These are phyloP conservation scores for Scaptomyza flava DNA, from an alignment of 2,888 invertebrate species.

Conservation along the genomic window DNA sequence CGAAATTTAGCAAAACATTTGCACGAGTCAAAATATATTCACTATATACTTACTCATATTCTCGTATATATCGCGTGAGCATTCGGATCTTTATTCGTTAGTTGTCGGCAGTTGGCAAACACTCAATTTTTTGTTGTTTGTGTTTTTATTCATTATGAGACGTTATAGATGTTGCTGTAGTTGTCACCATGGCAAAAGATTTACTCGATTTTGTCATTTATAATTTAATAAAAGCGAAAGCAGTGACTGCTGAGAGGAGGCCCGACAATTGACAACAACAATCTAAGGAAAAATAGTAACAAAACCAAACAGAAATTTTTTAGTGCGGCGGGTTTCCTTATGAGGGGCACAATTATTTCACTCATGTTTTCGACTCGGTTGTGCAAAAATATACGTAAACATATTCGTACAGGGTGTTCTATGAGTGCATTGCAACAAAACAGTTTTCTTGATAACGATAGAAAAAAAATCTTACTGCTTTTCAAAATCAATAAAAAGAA, in stretches of 20 bases:
- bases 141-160: constrained; percentile 43
- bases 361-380: constrained; percentile 6
- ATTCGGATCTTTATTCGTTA: constrained; percentile 47
- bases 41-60: constrained; percentile 39
- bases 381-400: constrained; percentile 22
- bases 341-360: constrained; percentile 19
- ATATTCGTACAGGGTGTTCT: constrained; percentile 29
- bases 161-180: constrained; percentile 33
- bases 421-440: background rate
- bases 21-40: constrained; percentile 40
- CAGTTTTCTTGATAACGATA: too few relatives aligned
- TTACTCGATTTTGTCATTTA: constrained; percentile 48
- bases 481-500: too few relatives aligned
- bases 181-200: constrained; percentile 71
- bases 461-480: too few relatives aligned
- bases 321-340: constrained; percentile 60
- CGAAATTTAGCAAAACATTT: constrained; percentile 63
- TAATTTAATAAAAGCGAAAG: constrained; percentile 73
- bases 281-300: constrained; percentile 22
- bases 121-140: constrained; percentile 54
- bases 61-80: constrained; percentile 47
- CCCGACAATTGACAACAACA: constrained; percentile 70
- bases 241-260: constrained; percentile 54
- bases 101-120: constrained; percentile 61
- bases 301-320: constrained; percentile 20